Base-by-base conservation (phyloP, 2,888 invertebrate species). In the Coenonympha arcania region DNA sequence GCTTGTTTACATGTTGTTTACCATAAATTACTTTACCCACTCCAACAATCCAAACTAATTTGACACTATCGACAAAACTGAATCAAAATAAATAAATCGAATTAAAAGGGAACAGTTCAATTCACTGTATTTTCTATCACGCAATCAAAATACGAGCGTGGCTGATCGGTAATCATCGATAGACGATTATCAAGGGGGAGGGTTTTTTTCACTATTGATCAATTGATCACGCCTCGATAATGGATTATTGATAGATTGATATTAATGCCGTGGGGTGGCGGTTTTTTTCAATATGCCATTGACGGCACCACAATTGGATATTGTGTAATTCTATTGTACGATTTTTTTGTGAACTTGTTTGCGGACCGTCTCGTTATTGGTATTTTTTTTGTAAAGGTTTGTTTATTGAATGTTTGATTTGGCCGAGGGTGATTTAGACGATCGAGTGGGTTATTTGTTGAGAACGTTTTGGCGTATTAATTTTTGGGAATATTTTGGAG, bases 221-320 rank as follows among this genome's bases (percentile, higher is more conserved):
- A 70, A 73, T 75, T 71, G 76, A 81, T 86, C 85, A 80, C 86
- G 85, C 84, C 85, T 79, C 68, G 63, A 68, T 69, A 78, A 77
- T 74, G 68, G 67, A 73, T 72, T 82, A 86, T 85, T 85, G 85
- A 84, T 84, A 82, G 79, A 84, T 84, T 81, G 82, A 78, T 81
- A 82, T 81, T 80, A 79, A 83, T 81, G 74, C 66, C 54, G 73
- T 78, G 73, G 84, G 85, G 83, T 79, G 71, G 65, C 61, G 64
- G 66, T 78, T 78, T 79, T 54, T 80, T 80, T 74, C 67, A 75
- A 74, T 75, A 75, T 65, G 66, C 55, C 68, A 61, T 76, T 76
- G 79, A 76, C 72, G 73, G 60, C 57, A 72, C 84, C 81, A 80
- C 83, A 85, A 83, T 83, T 77, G 74, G 67, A 71, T 76, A 80